phyloP scores from a whole-genome alignment of 53 echinoderm and acorn worm species.

The Henricia sp. region DNA sequence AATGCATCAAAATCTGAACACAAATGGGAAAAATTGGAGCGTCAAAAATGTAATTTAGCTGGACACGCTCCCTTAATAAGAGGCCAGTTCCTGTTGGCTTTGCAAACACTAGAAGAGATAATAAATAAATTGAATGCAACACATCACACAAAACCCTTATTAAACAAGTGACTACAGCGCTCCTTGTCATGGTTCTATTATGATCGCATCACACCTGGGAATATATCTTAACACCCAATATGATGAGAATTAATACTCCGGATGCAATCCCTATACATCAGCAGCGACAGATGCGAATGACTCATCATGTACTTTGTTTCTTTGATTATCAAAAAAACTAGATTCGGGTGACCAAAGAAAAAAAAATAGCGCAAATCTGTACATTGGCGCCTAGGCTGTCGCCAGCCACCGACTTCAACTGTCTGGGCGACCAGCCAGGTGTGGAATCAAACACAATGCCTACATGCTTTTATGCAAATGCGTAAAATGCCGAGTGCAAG shows the following conservation, averaged over 20 bases:
- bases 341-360: slow-evolving; percentile 5
- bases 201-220: slow-evolving; percentile 36
- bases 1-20: no score
- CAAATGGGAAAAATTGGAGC: no score
- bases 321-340: slow-evolving; percentile 17
- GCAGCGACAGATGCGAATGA: slow-evolving; percentile 35
- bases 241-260: slow-evolving; percentile 33
- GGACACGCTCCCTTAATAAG: no score
- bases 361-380: no score
- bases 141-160: no score
- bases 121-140: no score
- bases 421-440: slow-evolving; percentile 47
- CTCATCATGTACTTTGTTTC: slow-evolving; percentile 10
- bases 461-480: slow-evolving; percentile 55
- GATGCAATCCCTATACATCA: neutral
- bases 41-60: no score
- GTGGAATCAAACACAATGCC: slow-evolving; percentile 45
- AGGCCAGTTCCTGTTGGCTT: no score
- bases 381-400: neutral
- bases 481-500: slow-evolving; percentile 12
- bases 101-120: no score
- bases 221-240: slow-evolving; percentile 45
- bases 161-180: no score
- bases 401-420: slow-evolving; percentile 9
- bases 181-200: neutral